phyloP scores from a whole-genome alignment of 2,888 invertebrate species.

The Hyppa rectilinea region DNA sequence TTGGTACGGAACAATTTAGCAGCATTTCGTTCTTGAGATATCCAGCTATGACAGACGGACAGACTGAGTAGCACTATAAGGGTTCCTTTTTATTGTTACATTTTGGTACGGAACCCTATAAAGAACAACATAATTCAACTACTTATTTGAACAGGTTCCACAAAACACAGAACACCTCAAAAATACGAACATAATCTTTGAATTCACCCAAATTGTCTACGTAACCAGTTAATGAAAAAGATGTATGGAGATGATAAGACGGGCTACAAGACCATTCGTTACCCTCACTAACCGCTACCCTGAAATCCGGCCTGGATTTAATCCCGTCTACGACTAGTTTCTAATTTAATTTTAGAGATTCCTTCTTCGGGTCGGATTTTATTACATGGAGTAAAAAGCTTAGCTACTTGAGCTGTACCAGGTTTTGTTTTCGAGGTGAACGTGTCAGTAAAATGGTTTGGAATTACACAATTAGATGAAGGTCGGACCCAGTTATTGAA shows the following conservation, averaged over 20 bases:
- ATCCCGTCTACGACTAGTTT: constrained; percentile 8
- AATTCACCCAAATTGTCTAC: background rate
- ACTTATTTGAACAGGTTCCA: background rate
- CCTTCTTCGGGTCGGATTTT: constrained; percentile 17
- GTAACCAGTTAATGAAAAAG: background rate
- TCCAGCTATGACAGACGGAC: too few species aligned
- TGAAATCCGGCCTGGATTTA: constrained; percentile 37
- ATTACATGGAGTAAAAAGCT: constrained; percentile 27
- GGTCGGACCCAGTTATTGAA: background rate
- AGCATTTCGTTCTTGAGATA: too few species aligned
- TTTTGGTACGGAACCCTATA: too few species aligned
- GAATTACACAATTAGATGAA: background rate
- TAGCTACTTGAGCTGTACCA: constrained; percentile 12
- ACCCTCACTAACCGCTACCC: constrained; percentile 24
- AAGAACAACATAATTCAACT: too few species aligned
- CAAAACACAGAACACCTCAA: background rate
- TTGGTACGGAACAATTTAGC: too few species aligned
- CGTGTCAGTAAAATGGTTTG: background rate
- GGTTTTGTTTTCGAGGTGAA: background rate
- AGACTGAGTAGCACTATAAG: too few species aligned
- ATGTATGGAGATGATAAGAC: constrained; percentile 21
- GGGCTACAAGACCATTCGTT: constrained; percentile 15
- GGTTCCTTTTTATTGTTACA: too few species aligned
- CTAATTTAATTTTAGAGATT: constrained; percentile 52
- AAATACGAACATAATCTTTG: background rate